Conservation (phyloP, 1,140 invertebrate species). For the Dolichoris vasculosae region DNA sequence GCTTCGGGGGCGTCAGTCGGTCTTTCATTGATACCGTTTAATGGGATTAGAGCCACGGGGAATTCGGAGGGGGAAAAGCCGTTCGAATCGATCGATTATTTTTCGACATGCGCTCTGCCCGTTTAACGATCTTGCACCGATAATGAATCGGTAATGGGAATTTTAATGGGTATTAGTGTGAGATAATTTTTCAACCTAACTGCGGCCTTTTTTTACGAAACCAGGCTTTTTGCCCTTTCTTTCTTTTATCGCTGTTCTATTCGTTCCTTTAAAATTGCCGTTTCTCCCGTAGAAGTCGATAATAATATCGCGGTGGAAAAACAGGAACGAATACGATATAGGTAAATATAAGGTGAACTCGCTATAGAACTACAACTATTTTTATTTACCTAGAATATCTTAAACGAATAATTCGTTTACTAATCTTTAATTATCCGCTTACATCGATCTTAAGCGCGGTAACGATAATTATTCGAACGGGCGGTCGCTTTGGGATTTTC, state of each 20-base stretch:
- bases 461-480: too few species aligned
- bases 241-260: background rate
- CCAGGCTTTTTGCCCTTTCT: background rate
- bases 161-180: conserved; percentile 16
- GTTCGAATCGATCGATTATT: background rate
- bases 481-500: too few species aligned
- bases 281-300: background rate
- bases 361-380: too few species aligned
- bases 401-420: background rate
- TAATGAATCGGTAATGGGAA: conserved; percentile 30
- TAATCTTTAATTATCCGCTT: background rate
- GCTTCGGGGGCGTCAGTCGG: background rate
- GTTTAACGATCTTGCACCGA: conserved; percentile 15
- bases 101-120: background rate
- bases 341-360: background rate
- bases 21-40: conserved; percentile 7
- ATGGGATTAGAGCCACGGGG: conserved; percentile 3
- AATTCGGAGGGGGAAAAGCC: background rate
- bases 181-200: background rate
- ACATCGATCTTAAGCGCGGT: background rate
- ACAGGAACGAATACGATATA: background rate
- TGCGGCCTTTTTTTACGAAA: background rate
- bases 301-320: background rate
- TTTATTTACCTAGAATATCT: background rate
- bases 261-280: background rate